phyloP scores from a whole-genome alignment of 2,888 invertebrate species.

The Beris chalybata region DNA sequence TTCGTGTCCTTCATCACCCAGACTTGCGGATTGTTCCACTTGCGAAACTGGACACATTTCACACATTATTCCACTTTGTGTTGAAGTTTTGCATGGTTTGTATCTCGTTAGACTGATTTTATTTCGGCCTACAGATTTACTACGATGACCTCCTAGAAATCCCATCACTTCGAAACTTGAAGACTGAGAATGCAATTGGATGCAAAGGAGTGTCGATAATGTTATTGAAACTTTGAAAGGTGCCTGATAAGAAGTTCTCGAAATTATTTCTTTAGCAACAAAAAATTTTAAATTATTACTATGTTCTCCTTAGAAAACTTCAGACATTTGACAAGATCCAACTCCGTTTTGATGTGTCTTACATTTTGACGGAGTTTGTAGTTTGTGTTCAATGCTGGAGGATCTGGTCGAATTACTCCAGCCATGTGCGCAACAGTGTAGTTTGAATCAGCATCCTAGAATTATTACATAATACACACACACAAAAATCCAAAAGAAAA shows the following conservation, averaged over 20 bases:
- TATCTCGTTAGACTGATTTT: conserved; percentile 60
- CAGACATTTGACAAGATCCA: conserved; percentile 41
- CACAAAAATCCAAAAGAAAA: background rate
- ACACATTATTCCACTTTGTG: conserved; percentile 68
- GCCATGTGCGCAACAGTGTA: conserved; percentile 39
- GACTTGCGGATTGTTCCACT: conserved; percentile 62
- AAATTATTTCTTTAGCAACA: conserved; percentile 9
- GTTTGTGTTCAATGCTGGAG: conserved; percentile 13
- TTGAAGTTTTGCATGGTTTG: conserved; percentile 66
- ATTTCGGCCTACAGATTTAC: conserved; percentile 41
- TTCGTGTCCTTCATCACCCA: conserved; percentile 57
- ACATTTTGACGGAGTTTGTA: conserved; percentile 19
- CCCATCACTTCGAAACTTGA: conserved; percentile 76
- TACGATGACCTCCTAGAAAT: conserved; percentile 63
- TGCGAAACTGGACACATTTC: conserved; percentile 77
- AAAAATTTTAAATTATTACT: conserved; percentile 26
- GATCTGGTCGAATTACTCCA: conserved; percentile 26
- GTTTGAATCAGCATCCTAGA: conserved; percentile 35
- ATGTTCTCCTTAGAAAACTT: conserved; percentile 39
- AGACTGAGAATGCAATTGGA: conserved; percentile 73
- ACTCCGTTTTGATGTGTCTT: conserved; percentile 36
- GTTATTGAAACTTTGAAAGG: conserved; percentile 64
- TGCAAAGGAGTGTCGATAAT: conserved; percentile 64
- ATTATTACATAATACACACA: background rate
- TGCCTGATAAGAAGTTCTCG: conserved; percentile 57